Evolutionary conservation across 1,140 invertebrate species (phyloP), one percentile per base, ranked within the genome.

Genomic region (Leucophenga varia): DNA sequence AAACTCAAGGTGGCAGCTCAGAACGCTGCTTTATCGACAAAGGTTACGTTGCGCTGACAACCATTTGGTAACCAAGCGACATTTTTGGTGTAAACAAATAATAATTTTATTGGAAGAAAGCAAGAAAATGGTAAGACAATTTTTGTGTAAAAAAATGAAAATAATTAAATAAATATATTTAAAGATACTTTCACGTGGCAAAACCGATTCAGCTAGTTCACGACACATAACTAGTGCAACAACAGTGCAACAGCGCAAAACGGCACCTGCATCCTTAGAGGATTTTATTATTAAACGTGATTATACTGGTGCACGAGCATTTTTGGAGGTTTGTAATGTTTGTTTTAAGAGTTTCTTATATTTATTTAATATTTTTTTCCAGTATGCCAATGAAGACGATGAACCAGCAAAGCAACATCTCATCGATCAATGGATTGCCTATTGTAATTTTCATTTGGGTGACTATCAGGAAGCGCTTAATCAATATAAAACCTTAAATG

Each of bases 361-460:
- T 43, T 37, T 40, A n/a, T 5, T 17, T 36, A 36, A 14, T 8
- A 14, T 40, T 32, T 17, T 49, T 12, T 12, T 13, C 0, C 8
- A 72, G 69, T 72, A 59, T 18, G 43, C 59, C 17, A 77, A 78
- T 73, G 57, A 64, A 64, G 59, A 65, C 58, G 31, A 85, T 73
- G 55, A 61, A 65, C 59, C 79, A 71, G 12, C 13, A 18, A 34
- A 60, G n/a, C 54, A 65, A 39, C 75, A 81, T 6, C 82, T 85
- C 68, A 83, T 84, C 13, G 86, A 91, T 53, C 75, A 89, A 47
- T 98, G 95, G 94, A 85, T 91, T 47, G 94, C 88, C 2, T 98
- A 94, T 74, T 97, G 94, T 77, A 85, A 87, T 44, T 98, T 97
- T 78, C 95, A 98, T 77, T 78, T 95, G 28, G 95, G 93, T 1